Conservation (phyloP, 2,113 vertebrate genomes). For the Callithrix jacchus region DNA sequence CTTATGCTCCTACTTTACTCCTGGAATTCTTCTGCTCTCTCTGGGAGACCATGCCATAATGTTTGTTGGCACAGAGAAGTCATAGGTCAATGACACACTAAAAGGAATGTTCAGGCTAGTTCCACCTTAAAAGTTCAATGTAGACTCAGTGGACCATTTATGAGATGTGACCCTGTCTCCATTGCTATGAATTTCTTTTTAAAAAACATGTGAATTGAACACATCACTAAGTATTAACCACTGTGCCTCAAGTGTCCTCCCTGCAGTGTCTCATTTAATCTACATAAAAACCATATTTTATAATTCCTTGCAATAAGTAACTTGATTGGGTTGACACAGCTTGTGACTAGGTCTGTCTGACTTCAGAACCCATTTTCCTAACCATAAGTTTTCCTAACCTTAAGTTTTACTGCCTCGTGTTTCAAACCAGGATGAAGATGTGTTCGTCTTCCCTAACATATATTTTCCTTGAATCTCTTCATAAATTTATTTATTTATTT, state of each 20-base stretch:
- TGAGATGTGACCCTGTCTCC: neutral
- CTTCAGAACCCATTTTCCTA: neutral
- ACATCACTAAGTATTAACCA: neutral
- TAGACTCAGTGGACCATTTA: neutral
- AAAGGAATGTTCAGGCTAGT: neutral
- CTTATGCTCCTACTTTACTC: too few relatives aligned
- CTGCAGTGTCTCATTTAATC: neutral
- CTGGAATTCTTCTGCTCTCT: neutral
- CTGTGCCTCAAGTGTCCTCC: neutral
- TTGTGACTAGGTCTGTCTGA: neutral
- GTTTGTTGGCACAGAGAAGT: neutral
- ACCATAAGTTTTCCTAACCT: neutral
- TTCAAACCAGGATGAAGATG: neutral
- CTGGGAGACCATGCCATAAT: neutral
- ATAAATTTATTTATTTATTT: neutral
- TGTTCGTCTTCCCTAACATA: neutral
- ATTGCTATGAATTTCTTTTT: neutral
- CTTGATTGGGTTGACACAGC: neutral
- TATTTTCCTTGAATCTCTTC: neutral
- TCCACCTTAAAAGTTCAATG: neutral
- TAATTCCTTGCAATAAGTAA: neutral
- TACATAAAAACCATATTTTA: neutral
- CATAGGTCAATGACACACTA: neutral
- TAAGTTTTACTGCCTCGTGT: neutral
- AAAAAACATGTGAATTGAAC: neutral